A percentile compares a stretch with the other conserved stretches of the same genome.
phyloP scores from a whole-genome alignment of 2,888 invertebrate genomes.

The Agrotis exclamationis region DNA sequence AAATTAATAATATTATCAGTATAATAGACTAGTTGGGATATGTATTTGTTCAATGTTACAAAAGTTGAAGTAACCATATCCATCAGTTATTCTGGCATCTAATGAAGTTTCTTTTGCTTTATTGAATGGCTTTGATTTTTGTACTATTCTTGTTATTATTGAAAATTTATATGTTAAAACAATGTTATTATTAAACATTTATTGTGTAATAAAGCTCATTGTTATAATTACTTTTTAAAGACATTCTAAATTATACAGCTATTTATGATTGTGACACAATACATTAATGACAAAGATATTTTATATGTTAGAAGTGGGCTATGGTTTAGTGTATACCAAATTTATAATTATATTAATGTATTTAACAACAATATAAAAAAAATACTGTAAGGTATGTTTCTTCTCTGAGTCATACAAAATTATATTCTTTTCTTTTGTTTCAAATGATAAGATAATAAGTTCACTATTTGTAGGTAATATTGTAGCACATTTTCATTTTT shows the following conservation, averaged over 20 bases:
- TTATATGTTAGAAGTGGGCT: constrained; percentile 52
- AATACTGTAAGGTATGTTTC: constrained; percentile 37
- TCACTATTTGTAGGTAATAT: constrained; percentile 1
- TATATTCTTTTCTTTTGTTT: constrained; percentile 21
- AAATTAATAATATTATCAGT: constrained; percentile 19
- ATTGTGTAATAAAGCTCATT: constrained; percentile 33
- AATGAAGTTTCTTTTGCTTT: constrained; percentile 33
- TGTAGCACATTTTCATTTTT: constrained; percentile 20
- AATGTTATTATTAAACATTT: constrained; percentile 22
- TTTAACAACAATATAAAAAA: constrained; percentile 26
- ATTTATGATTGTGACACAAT: constrained; percentile 37
- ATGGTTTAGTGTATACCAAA: constrained; percentile 54
- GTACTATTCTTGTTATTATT: constrained; percentile 31
- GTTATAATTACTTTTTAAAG: constrained; percentile 39
- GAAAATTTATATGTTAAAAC: constrained; percentile 20
- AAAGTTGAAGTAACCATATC: constrained; percentile 16
- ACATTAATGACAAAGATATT: constrained; percentile 42
- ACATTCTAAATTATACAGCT: constrained; percentile 37
- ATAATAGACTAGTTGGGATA: constrained; percentile 18
- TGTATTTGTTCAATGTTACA: constrained; percentile 43
- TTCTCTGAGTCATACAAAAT: constrained; percentile 29
- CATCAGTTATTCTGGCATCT: constrained; percentile 41
- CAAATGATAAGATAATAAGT: constrained; percentile 4
- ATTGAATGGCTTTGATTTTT: constrained; percentile 25
- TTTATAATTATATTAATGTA: constrained; percentile 55